Evolutionary conservation across 2,113 vertebrate genomes (phyloP).

Genomic region (Cepphus grylle): DNA sequence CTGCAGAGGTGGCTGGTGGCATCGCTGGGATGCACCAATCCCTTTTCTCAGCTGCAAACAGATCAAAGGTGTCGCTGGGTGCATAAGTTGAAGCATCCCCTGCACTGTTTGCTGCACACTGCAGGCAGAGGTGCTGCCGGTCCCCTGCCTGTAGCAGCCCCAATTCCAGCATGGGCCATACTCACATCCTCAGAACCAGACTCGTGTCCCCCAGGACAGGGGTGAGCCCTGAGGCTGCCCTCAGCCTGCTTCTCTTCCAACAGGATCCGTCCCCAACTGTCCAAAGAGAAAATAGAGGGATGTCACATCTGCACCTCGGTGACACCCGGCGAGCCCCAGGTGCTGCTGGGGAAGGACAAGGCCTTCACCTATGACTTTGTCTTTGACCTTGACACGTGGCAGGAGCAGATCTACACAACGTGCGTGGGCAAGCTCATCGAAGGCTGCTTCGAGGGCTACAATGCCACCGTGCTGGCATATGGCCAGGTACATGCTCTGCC

Average conservation of each 20-base stretch:
- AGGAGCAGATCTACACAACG: conserved; percentile 82
- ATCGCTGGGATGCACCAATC: accelerated
- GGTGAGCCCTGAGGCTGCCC: not conserved
- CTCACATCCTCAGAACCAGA: not conserved
- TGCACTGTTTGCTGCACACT: not conserved
- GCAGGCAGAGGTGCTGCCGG: accelerated
- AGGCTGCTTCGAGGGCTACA: conserved; percentile 96
- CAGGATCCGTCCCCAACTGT: conserved; percentile 97
- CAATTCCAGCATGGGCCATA: accelerated
- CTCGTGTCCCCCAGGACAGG: not conserved
- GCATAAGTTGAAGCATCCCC: not conserved
- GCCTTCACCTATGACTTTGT: conserved; percentile 98
- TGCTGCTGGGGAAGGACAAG: conserved; percentile 96
- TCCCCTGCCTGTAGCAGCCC: not conserved
- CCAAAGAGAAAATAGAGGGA: conserved; percentile 97
- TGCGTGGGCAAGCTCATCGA: conserved; percentile 92
- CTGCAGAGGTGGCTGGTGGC: not conserved
- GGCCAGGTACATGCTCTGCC: conserved; percentile 80
- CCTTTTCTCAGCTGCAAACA: not conserved
- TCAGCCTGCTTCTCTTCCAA: not conserved
- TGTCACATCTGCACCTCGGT: conserved; percentile 95
- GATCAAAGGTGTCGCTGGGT: not conserved
- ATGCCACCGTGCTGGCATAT: conserved; percentile 94
- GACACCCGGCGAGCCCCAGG: conserved; percentile 91
- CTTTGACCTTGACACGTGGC: conserved; percentile 89